Base-by-base conservation (phyloP, 2,888 invertebrate species). In the Acleris sparsana region DNA sequence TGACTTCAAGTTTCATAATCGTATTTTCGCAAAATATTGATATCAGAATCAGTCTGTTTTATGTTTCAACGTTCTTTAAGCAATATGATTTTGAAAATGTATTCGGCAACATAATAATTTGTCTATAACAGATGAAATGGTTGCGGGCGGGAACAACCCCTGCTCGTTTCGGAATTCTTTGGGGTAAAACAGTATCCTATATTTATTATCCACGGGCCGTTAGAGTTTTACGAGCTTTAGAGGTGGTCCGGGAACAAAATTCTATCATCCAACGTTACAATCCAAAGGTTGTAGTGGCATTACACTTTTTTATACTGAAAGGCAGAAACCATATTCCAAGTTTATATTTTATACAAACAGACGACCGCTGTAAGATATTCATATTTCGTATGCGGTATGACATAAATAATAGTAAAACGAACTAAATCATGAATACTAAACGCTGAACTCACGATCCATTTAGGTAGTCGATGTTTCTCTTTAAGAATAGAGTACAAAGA, bases 401-500 rank as follows among this genome's bases (percentile, higher is more conserved):
- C 48, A 11, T 29, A 43, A 63, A 68, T 70, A 76, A 74, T 82
- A 84, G 77, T 80, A 83, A 75, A 73, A 70, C 75, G 79, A 86
- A 84, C 85, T 86, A 88, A 87, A 84, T 85, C 85, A 86, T 88
- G 86, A 87, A 88, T 88, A 62, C 46, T 53, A 44, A 48, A 66
- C 61, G 56, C 13, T 3, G n/a, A 51, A 65, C 44, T 58, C 68
- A 65, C 52, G 52, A 68, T 59, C 60, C 56, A 53, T 65, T 48
- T 62, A 53, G 68, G 44, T 82, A 82, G 80, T 84, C 86, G 81
- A 88, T 88, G 86, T 87, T 87, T 83, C 81, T 80, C 80, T 83
- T 80, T 84, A 82, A 84, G 83, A 80, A 87, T 79, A 83, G 82
- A 80, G 86, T 79, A 88, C 88, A 87, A 88, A 87, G 88, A 86